Percentiles rank a stretch among this genome's conserved stretches.
These are phyloP conservation scores for Lamprologus callipterus DNA, from an alignment of 2,113 vertebrate species.

Conservation along the genomic window DNA sequence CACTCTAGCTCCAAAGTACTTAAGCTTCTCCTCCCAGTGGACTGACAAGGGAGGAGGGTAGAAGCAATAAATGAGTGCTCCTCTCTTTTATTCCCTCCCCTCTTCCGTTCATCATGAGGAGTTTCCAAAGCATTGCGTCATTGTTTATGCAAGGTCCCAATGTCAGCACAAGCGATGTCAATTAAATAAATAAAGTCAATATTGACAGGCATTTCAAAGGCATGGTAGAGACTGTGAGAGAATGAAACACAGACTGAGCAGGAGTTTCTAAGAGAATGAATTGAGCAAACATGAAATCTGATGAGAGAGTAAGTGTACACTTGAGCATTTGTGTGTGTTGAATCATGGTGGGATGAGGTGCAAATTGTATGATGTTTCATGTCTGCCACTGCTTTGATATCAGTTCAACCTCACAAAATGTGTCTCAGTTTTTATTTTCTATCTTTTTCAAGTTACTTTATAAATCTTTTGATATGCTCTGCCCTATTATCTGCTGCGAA, in stretches of 20 bases:
- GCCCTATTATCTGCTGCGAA: neutral
- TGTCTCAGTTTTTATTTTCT: neutral
- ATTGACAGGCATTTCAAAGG: conserved; percentile 57
- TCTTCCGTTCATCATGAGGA: conserved; percentile 37
- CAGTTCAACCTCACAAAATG: neutral
- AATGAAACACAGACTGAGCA: neutral
- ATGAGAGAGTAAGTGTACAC: neutral
- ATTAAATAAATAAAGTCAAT: conserved; percentile 69
- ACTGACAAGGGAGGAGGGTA: conserved; percentile 54
- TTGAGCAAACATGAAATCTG: neutral
- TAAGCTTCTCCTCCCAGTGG: conserved; percentile 72
- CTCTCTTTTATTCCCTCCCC: conserved; percentile 43
- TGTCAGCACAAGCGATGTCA: conserved; percentile 48
- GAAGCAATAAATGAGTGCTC: conserved; percentile 39
- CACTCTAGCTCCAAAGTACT: conserved; percentile 73
- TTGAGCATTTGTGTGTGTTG: neutral
- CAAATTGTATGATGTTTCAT: conserved; percentile 19
- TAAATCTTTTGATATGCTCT: conserved; percentile 5
- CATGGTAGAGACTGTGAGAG: neutral
- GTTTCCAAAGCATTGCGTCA: conserved; percentile 71
- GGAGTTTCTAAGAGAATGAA: neutral
- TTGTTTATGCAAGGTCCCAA: conserved; percentile 64
- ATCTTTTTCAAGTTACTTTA: neutral
- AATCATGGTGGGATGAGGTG: neutral
- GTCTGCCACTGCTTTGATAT: conserved; percentile 20